Conservation (phyloP, 2,113 vertebrate genomes). For the Origma solitaria region DNA sequence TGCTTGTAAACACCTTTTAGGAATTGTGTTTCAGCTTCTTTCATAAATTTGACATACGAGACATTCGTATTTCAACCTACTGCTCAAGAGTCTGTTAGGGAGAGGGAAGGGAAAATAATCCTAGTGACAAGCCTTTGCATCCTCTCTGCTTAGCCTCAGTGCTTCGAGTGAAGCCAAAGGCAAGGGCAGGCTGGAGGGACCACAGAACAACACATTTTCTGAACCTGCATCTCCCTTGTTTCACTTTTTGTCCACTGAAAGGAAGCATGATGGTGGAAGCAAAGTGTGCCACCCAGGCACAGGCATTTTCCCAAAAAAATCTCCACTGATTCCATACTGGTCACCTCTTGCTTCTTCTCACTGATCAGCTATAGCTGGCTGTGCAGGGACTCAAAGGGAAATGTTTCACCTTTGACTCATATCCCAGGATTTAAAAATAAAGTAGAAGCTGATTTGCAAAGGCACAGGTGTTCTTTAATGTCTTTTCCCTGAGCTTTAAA, state of each 20-base stretch:
- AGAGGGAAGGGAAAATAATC: not conserved
- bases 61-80: not conserved
- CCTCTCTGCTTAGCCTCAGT: not conserved
- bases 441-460: not conserved
- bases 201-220: not conserved
- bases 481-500: not conserved
- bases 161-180: not conserved
- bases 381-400: not conserved
- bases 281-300: rapidly evolving
- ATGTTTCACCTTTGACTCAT: not conserved
- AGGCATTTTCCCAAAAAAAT: rapidly evolving
- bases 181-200: not conserved
- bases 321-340: not conserved
- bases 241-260: not conserved
- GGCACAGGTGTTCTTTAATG: not conserved
- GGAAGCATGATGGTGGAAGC: not conserved
- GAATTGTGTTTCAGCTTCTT: not conserved
- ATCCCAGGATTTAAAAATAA: not conserved
- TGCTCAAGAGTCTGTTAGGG: not conserved
- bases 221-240: not conserved
- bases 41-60: not conserved
- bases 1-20: not conserved
- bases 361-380: not conserved
- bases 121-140: not conserved
- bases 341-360: not conserved